Conservation (phyloP, 2,888 invertebrate genomes). For the Philopedon plagiatum region DNA sequence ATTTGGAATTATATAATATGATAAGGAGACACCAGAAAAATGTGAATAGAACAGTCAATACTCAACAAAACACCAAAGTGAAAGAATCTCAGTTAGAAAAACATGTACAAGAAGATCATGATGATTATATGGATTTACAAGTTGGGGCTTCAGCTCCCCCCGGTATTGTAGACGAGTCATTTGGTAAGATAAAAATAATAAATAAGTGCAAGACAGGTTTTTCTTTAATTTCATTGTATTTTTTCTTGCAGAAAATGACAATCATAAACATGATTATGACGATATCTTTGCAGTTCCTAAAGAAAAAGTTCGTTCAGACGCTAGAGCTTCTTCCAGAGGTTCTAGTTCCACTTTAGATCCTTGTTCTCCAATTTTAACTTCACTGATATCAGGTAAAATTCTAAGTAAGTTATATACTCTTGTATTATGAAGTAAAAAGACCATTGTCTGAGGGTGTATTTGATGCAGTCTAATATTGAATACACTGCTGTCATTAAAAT, state of each 20-base stretch:
- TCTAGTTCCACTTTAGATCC: background rate
- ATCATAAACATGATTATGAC: background rate
- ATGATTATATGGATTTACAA: background rate
- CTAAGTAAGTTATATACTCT: conserved; percentile 15
- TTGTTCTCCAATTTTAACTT: background rate
- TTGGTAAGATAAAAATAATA: too few relatives aligned
- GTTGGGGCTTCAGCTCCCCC: background rate
- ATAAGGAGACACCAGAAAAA: background rate
- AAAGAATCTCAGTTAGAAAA: background rate
- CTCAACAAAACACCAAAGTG: background rate
- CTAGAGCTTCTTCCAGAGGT: background rate
- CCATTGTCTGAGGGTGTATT: too few relatives aligned
- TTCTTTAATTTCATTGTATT: too few relatives aligned
- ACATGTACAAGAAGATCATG: background rate
- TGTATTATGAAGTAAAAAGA: too few relatives aligned
- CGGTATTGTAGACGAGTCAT: background rate
- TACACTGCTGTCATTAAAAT: too few relatives aligned
- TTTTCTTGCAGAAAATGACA: background rate
- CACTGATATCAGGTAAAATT: background rate
- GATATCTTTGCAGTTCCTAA: background rate
- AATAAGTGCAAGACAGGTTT: too few relatives aligned
- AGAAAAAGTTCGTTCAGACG: background rate
- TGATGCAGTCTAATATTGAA: too few relatives aligned
- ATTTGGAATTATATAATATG: too few relatives aligned
- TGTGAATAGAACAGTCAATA: background rate